Base-by-base conservation (phyloP, 1,140 invertebrate genomes). In the Aphelenchoides besseyi region DNA sequence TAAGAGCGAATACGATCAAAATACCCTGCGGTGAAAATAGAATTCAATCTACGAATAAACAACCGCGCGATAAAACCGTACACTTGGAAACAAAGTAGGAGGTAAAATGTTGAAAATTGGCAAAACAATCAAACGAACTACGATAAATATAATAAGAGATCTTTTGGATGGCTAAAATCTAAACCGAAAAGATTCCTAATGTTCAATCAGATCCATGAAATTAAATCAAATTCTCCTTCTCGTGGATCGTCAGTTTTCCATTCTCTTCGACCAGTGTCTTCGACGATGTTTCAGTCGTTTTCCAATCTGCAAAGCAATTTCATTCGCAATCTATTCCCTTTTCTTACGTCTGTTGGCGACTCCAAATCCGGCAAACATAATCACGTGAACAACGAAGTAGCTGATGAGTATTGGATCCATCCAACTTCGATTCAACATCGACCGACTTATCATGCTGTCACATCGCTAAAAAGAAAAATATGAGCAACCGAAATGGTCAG, bases 381-480 rank as follows among this genome's bases (percentile, higher is more conserved):
- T 3, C 5, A 62, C 28, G 57, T 73, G 71, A 36, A n/a, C 26
- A 26, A 77, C 29, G 35, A 77, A 8, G 57, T 70, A 73, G 26
- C 29, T 28, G 32, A 28, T 41, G 26, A 75, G 26, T 30, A 73
- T 12, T n/a, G 71, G 71, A 59, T 73, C 59, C 73, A 73, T n/a
- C 71, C 71, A 73, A n/a, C 57, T 35, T 18, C 41, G 29, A 37
- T 76, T 76, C 3, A 73, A 35, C 37, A 73, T 76, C 5, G 74
- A 30, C 9, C 71, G 63, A n/a, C 70, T 30, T 5, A 73, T 52
- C 18, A 62, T 77, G 30, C 70, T 76, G 55, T 73, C 71, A 32
- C 71, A 73, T 29, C 53, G 2, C 71, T 73, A 26, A 72, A 72
- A 77, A 74, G 16, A 64, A 33, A 69, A 41, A 26, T 68, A 12